Conservation (phyloP, 2,888 invertebrate genomes). For the Tethea ocularis region DNA sequence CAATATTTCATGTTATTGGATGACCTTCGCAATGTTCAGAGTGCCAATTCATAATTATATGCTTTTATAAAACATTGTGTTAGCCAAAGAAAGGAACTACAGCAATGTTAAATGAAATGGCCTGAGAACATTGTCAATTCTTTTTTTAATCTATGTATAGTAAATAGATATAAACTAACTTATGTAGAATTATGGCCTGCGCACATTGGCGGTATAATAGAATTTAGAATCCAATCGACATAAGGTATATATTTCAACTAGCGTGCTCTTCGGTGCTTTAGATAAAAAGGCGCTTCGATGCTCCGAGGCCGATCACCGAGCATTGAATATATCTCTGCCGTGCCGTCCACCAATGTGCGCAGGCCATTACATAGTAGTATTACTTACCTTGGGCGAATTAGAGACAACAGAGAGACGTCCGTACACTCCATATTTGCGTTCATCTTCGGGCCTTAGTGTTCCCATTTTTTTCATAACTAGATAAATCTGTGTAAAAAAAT, state of each 20-base stretch:
- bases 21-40: slow-evolving; percentile 47
- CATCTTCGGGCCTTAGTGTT: slow-evolving; percentile 85
- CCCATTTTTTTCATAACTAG: slow-evolving; percentile 88
- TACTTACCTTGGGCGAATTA: slow-evolving; percentile 64
- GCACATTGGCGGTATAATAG: no score
- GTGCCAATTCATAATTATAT: slow-evolving; percentile 53
- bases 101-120: slow-evolving; percentile 48
- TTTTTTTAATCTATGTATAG: slow-evolving; percentile 7
- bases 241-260: no score
- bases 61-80: slow-evolving; percentile 52
- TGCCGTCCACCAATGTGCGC: no score
- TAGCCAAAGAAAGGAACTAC: slow-evolving; percentile 43
- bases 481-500: slow-evolving; percentile 75
- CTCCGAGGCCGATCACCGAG: no score
- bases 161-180: no score
- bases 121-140: slow-evolving; percentile 51
- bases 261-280: no score
- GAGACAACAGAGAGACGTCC: slow-evolving; percentile 74
- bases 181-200: no score
- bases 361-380: no score
- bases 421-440: slow-evolving; percentile 86
- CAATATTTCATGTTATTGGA: slow-evolving; percentile 49
- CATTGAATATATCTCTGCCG: no score
- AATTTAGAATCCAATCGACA: no score
- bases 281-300: no score